Base-by-base conservation (phyloP, 2,797 vertebrate species). In the Esox lucius region DNA sequence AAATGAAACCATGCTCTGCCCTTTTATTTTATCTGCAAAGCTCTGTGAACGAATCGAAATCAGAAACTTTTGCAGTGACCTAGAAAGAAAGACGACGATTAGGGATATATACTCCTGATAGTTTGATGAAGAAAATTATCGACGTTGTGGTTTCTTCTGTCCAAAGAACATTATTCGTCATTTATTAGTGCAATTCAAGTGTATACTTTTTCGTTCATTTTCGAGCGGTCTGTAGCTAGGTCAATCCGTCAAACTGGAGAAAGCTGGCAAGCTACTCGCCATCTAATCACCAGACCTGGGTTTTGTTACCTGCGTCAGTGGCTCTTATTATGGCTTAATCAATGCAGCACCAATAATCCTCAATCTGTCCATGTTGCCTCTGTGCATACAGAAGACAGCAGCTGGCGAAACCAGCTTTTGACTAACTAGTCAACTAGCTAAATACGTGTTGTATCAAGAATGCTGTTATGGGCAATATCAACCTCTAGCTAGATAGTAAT, bases 251-350 rank as follows among this genome's bases (percentile, higher is more conserved):
- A 72, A 71, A 69, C 62, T 79, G 73, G 75, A 85, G 79, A 67
- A 76, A 74, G 75, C 61, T 75, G 69, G 28, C 59, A 72, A 9
- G 68, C 83, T 74, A 71, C 79, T 75, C 72, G 17, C 35, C 69
- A 59, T 70, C 11, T 88, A 87, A 90, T 85, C 79, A 75, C 67
- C 87, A 80, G 76, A 71, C 61, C 70, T 74, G 72, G 3, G 5
- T 78, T 75, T 72, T 71, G 82, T 71, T 80, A 81, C 75, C 83
- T 86, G 85, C 78, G 64, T 74, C 75, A 66, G 59, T 82, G 84
- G 53, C 71, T 61, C 64, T 73, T 65, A 51, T 73, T 68, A 51
- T 35, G 75, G 81, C 82, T 87, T 88, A 81, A 75, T 72, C 73
- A 83, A 84, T 80, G 77, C 51, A 77, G 51, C 12, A 75, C 31